phyloP scores from a whole-genome alignment of 2,888 invertebrate species.

The Neria commutata region DNA sequence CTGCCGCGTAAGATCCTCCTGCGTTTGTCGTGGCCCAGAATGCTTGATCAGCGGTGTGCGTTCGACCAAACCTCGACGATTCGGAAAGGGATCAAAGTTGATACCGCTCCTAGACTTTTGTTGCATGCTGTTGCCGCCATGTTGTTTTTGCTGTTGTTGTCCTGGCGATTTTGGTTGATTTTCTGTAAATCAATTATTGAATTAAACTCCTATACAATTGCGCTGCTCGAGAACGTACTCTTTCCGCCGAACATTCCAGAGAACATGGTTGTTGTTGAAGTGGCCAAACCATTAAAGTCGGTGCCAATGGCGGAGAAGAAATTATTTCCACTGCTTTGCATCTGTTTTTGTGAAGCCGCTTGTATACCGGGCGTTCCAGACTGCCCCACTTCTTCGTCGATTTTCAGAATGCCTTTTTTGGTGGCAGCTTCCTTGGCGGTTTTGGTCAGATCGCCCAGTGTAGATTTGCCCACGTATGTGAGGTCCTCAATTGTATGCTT shows the following conservation, averaged over 20 bases:
- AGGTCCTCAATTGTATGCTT: slow-evolving; percentile 88
- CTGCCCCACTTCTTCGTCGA: slow-evolving; percentile 52
- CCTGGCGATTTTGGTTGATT: slow-evolving; percentile 48
- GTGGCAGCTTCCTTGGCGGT: slow-evolving; percentile 87
- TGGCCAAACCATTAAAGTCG: slow-evolving; percentile 90
- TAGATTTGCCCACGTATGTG: slow-evolving; percentile 88
- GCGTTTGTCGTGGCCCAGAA: slow-evolving; percentile 70
- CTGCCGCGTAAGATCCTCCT: slow-evolving; percentile 72
- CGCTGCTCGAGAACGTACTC: slow-evolving; percentile 63
- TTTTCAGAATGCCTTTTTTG: slow-evolving; percentile 80
- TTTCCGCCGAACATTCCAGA: slow-evolving; percentile 89
- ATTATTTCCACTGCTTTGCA: slow-evolving; percentile 73
- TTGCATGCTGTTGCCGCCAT: slow-evolving; percentile 21
- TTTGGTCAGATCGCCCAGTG: slow-evolving; percentile 87
- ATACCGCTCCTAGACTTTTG: slow-evolving; percentile 62
- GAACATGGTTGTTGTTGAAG: slow-evolving; percentile 92
- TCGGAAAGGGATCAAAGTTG: slow-evolving; percentile 78
- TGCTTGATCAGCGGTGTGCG: slow-evolving; percentile 89
- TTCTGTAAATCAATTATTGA: slow-evolving; percentile 31
- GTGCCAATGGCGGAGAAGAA: slow-evolving; percentile 91
- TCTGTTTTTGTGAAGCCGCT: slow-evolving; percentile 56
- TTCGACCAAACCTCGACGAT: slow-evolving; percentile 84
- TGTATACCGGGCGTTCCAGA: slow-evolving; percentile 42
- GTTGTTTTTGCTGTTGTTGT: slow-evolving; percentile 38
- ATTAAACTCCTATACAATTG: not conserved